Evolutionary conservation across 2,797 vertebrate species (phyloP), one percentile per base, ranked within the genome.

Genomic region (Ibycter americanus): DNA sequence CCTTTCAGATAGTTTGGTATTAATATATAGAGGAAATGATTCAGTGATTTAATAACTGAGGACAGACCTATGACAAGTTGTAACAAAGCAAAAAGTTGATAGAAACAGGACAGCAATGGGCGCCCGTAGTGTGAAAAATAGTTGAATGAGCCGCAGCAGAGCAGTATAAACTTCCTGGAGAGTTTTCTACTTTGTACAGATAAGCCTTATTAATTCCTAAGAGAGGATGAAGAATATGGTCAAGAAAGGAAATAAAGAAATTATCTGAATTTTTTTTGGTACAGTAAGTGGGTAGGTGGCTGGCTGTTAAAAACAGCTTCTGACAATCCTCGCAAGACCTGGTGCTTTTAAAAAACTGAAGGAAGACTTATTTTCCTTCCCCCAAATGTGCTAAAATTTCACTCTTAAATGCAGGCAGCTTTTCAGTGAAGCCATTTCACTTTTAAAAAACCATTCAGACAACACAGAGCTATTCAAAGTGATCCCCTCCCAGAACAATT

Each of bases 171-270:
- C 49, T 91, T 90, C 89, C 84, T 91, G 72, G 79, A 78, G 90
- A 93, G 71, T 58, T 93, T 94, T 90, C 63, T 74, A 11, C 55
- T 88, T 87, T 56, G 76, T 81, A 71, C 52, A 83, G 91, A 92
- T 91, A 56, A 93, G 72, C 58, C 34, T 92, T 94, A 44, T 87
- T 87, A 92, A 81, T 91, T 86, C 83, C 68, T 83, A 68, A 81
- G 77, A 93, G 68, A 85, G 38, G 66, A 62, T 42, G 54, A 58
- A 92, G 76, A 83, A 81, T 38, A 62, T 20, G 54, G 89, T 62
- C 78, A 80, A 63, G 79, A 58, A 32, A 90, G 42, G 54, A 86
- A 86, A 91, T 90, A 72, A 70, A 87, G 40, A 89, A 80, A 77
- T 83, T 23, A 78, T 55, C 76, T 81, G 82, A 14, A 58, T 12